Percentiles rank a stretch among this genome's conserved stretches.
phyloP scores from a whole-genome alignment of 2,888 invertebrate genomes.

The Cinara cedri region DNA sequence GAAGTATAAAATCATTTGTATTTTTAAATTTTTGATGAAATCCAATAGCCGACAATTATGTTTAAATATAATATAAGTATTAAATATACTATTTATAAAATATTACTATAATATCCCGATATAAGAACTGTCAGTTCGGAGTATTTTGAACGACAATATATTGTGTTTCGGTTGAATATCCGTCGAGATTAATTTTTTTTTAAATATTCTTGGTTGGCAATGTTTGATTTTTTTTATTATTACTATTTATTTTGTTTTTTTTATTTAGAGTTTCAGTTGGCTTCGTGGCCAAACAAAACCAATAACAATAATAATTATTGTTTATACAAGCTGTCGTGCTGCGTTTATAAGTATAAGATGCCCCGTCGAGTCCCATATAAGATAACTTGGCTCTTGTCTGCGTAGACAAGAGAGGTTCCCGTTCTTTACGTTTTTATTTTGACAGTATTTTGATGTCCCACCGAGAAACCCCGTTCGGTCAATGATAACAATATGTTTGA shows the following conservation, averaged over 20 bases:
- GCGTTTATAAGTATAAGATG: slow-evolving; percentile 28
- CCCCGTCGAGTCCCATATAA: slow-evolving; percentile 42
- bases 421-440: slow-evolving; percentile 42
- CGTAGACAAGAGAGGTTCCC: slow-evolving; percentile 5
- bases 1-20: too few species aligned
- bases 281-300: slow-evolving; percentile 48
- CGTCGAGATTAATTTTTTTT: slow-evolving; percentile 33
- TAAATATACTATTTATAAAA: too few species aligned
- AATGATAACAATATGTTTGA: background rate
- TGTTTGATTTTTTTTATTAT: slow-evolving; percentile 44
- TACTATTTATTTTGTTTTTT: background rate
- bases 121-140: slow-evolving; percentile 10
- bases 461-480: slow-evolving; percentile 22
- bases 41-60: background rate
- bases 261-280: slow-evolving; percentile 12
- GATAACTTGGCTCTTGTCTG: slow-evolving; percentile 37
- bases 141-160: slow-evolving; percentile 8
- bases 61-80: background rate
- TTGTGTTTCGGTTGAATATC: slow-evolving; percentile 19
- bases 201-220: slow-evolving; percentile 23
- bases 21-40: background rate
- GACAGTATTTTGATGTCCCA: slow-evolving; percentile 40
- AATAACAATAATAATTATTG: slow-evolving; percentile 56
- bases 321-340: slow-evolving; percentile 55
- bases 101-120: too few species aligned